These are phyloP conservation scores for Peromyscus eremicus DNA, from an alignment of 2,797 vertebrate species.

Conservation along the genomic window DNA sequence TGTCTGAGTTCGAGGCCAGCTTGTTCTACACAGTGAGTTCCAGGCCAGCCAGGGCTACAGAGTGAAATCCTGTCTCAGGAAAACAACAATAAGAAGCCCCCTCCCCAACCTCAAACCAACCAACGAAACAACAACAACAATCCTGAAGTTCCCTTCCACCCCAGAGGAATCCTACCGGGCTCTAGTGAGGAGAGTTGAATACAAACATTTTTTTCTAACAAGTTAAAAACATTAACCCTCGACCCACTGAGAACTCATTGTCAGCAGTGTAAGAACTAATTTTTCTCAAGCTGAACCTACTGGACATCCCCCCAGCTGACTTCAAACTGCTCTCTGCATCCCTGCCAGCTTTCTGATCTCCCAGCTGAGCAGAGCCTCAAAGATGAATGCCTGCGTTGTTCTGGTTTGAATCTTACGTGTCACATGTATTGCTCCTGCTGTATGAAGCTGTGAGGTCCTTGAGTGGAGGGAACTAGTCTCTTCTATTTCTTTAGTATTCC, in stretches of 20 bases:
- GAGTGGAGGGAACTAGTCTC: background rate
- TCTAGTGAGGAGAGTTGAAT: background rate
- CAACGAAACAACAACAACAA: background rate
- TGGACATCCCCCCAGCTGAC: background rate
- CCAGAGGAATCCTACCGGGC: background rate
- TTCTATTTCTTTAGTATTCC: background rate
- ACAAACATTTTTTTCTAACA: conserved; percentile 19
- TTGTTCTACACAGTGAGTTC: background rate
- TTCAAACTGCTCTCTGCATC: background rate
- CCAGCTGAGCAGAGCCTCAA: background rate
- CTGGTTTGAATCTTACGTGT: conserved; percentile 21
- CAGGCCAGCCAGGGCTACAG: background rate
- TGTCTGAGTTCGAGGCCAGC: background rate
- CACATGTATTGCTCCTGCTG: background rate
- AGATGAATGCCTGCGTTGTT: background rate
- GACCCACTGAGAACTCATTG: background rate
- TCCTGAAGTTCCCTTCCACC: too few relatives aligned
- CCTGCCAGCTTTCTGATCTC: background rate
- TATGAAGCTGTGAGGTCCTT: background rate
- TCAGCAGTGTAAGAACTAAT: background rate
- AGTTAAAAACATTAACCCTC: conserved; percentile 31
- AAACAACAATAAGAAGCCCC: background rate
- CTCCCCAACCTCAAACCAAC: background rate
- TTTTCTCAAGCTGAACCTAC: background rate
- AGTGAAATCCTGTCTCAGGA: background rate